Conservation (phyloP, 2,797 vertebrate genomes). For the Glossophaga mutica region DNA sequence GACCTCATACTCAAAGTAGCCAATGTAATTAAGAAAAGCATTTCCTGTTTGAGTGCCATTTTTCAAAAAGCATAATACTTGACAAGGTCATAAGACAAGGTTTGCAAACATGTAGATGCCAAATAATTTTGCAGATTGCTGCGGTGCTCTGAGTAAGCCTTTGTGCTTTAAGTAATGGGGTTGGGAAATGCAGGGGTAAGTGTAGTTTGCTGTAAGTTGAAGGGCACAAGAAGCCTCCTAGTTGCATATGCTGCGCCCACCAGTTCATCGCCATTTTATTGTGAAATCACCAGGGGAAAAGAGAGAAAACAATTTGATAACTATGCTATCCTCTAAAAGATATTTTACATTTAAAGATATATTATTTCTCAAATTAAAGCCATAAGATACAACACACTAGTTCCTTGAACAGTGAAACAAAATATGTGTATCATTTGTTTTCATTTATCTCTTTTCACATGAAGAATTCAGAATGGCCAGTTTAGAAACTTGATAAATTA, state of each 20-base stretch:
- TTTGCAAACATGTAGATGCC: background rate
- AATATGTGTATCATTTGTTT: background rate
- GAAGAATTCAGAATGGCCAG: background rate
- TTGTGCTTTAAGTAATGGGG: conserved; percentile 17
- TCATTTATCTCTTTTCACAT: background rate
- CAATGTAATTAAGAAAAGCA: conserved; percentile 40
- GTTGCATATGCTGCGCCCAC: background rate
- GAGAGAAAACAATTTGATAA: background rate
- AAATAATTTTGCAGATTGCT: conserved; percentile 46
- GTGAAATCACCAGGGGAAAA: background rate
- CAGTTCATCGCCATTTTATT: background rate
- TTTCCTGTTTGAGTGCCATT: conserved; percentile 30
- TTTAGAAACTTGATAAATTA: background rate
- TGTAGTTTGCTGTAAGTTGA: background rate
- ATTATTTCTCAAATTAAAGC: conserved; percentile 11
- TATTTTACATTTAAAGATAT: background rate
- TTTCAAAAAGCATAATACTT: conserved; percentile 47
- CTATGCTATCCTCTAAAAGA: background rate
- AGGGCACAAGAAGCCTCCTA: background rate
- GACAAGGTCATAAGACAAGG: conserved; percentile 50
- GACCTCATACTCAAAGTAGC: conserved; percentile 46
- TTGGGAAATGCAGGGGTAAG: background rate
- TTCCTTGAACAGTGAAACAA: background rate
- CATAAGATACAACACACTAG: background rate
- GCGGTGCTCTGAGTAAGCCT: conserved; percentile 1